A percentile compares a stretch with the other conserved stretches of the same genome.
These are phyloP conservation scores for Fulica atra DNA, from an alignment of 2,113 vertebrate species.

Conservation along the genomic window DNA sequence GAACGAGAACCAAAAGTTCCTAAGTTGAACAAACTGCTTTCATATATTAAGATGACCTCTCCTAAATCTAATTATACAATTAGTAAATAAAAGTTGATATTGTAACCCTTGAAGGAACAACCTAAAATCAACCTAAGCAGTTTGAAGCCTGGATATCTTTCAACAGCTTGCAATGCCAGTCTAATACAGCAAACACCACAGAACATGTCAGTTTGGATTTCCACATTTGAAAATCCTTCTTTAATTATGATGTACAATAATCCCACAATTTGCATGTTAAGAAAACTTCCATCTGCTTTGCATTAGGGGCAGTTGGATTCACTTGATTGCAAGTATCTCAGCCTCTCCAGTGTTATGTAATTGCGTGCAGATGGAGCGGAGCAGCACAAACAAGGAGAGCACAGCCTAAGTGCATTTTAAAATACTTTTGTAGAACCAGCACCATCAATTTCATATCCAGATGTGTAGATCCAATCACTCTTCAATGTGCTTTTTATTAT, in stretches of 20 bases:
- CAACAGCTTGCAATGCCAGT: neutral
- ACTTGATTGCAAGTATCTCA: slow-evolving; percentile 61
- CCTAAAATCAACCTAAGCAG: neutral
- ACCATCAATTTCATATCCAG: slow-evolving; percentile 42
- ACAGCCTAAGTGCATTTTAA: neutral
- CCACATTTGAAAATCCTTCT: slow-evolving; percentile 24
- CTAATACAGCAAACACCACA: neutral
- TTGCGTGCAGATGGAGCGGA: slow-evolving; percentile 61
- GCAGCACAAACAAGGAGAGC: neutral
- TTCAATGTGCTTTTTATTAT: slow-evolving; percentile 49
- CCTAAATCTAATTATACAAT: neutral
- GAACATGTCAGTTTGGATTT: neutral
- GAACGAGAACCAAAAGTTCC: neutral
- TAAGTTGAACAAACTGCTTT: neutral
- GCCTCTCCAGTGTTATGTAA: slow-evolving; percentile 56
- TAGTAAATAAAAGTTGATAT: neutral
- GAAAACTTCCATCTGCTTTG: slow-evolving; percentile 70
- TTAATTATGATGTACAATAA: slow-evolving; percentile 56
- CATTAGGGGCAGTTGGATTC: slow-evolving; percentile 66
- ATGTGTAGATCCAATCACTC: slow-evolving; percentile 38
- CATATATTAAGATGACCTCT: neutral
- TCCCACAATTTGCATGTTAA: slow-evolving; percentile 44
- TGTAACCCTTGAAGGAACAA: neutral
- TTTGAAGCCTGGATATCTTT: neutral
- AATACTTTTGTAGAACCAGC: neutral